Evolutionary conservation across 53 echinoderm and acorn worm species (phyloP).

Genomic region (Zoroaster sp.): DNA sequence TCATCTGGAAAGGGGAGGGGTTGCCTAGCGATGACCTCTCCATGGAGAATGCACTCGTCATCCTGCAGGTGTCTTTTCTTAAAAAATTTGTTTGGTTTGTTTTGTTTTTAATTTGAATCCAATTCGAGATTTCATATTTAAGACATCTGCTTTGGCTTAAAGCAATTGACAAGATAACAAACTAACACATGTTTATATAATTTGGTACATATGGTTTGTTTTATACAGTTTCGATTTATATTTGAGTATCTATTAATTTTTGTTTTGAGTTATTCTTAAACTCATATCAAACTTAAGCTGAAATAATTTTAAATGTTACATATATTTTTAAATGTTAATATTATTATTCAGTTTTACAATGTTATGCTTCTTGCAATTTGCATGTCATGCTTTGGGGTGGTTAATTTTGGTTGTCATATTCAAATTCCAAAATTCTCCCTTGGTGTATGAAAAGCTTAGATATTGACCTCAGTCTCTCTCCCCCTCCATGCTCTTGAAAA

Average conservation of each 20-base stretch:
- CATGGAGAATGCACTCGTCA: conserved; percentile 96
- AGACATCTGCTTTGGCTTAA: too few relatives aligned
- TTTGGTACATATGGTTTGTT: too few relatives aligned
- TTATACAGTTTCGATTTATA: too few relatives aligned
- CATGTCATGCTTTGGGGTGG: not conserved
- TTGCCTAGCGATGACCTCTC: conserved; percentile 95
- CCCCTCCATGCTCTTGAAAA: not conserved
- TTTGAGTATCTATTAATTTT: too few relatives aligned
- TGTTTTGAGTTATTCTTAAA: too few relatives aligned
- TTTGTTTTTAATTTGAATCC: too few relatives aligned
- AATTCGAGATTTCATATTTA: too few relatives aligned
- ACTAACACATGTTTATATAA: too few relatives aligned
- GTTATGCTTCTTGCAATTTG: not conserved
- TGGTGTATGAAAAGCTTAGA: not conserved
- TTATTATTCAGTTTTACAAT: not conserved
- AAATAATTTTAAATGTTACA: too few relatives aligned
- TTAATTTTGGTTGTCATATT: not conserved
- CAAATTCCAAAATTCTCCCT: not conserved
- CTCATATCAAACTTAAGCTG: too few relatives aligned
- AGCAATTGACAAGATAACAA: too few relatives aligned
- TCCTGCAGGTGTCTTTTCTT: conserved; percentile 75
- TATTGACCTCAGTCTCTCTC: too few relatives aligned
- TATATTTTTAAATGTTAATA: not conserved
- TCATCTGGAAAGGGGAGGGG: conserved; percentile 98
- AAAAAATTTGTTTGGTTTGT: not conserved